Percentiles rank a stretch among this genome's conserved stretches.
Evolutionary conservation across 2,888 invertebrate species (phyloP).

Genomic region (Drosophila nr. fundita): DNA sequence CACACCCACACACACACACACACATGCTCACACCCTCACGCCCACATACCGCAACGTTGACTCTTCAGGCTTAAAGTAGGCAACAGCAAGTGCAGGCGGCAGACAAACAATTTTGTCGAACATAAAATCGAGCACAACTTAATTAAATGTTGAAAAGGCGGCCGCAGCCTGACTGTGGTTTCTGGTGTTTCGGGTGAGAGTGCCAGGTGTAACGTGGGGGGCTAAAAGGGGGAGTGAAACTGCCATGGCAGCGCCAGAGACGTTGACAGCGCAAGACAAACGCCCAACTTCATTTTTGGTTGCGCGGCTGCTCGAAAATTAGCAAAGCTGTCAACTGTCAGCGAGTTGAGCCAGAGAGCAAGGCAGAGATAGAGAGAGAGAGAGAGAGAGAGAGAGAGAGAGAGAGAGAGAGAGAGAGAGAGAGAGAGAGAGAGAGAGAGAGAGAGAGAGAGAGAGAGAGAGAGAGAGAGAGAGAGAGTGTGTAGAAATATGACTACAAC

Average conservation of each 20-base stretch:
- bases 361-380: constrained; percentile 6
- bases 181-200: not conserved
- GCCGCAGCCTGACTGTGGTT: constrained; percentile 63
- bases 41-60: constrained; percentile 35
- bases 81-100: constrained; percentile 44
- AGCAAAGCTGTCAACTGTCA: constrained; percentile 81
- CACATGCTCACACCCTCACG: constrained; percentile 13
- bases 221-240: not conserved
- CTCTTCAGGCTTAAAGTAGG: constrained; percentile 49
- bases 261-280: constrained; percentile 63
- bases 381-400: constrained; percentile 9
- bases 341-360: constrained; percentile 24
- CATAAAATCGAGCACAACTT: constrained; percentile 80
- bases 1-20: constrained; percentile 33
- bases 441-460: constrained; percentile 1
- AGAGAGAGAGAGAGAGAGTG: constrained; percentile 16
- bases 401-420: constrained; percentile 11
- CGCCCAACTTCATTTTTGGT: constrained; percentile 65
- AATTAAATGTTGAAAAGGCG: constrained; percentile 77
- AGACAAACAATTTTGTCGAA: constrained; percentile 74
- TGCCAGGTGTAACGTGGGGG: not conserved
- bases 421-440: constrained; percentile 6
- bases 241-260: constrained; percentile 33
- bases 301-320: constrained; percentile 70
- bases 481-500: constrained; percentile 56